phyloP scores from a whole-genome alignment of 2,888 invertebrate species.

The Drosophila hamatofila region DNA sequence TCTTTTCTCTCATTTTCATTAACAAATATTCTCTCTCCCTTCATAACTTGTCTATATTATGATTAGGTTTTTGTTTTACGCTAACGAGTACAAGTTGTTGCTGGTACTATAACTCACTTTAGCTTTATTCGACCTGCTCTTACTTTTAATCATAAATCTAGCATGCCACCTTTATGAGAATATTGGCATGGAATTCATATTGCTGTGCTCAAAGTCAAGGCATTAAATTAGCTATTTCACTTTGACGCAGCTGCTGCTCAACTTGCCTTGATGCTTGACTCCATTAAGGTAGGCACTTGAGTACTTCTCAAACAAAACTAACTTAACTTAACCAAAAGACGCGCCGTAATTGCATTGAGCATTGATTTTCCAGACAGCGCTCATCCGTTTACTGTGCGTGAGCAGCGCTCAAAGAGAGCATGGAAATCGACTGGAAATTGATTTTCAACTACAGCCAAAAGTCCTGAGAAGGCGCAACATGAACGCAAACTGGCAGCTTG shows the following conservation, averaged over 20 bases:
- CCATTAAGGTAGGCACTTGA: background rate
- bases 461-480: slow-evolving; percentile 10
- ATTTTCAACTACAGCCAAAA: slow-evolving; percentile 64
- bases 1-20: background rate
- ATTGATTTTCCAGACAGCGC: slow-evolving; percentile 38
- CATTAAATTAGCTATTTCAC: slow-evolving; percentile 7
- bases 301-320: slow-evolving; percentile 6
- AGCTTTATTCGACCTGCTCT: background rate
- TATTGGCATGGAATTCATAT: background rate
- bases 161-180: slow-evolving; percentile 8
- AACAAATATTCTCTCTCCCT: background rate
- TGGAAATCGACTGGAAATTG: slow-evolving; percentile 73
- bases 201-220: background rate
- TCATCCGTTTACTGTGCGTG: slow-evolving; percentile 18
- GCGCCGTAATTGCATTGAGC: slow-evolving; percentile 44
- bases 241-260: slow-evolving; percentile 20
- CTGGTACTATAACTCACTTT: background rate
- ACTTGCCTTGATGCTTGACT: background rate
- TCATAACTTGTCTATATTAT: background rate
- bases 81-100: background rate
- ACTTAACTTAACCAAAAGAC: slow-evolving; percentile 1
- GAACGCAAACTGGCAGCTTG: slow-evolving; percentile 26
- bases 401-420: slow-evolving; percentile 19
- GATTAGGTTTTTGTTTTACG: slow-evolving; percentile 1
- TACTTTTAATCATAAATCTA: slow-evolving; percentile 6